Evolutionary conservation across 2,113 vertebrate genomes (phyloP).

Genomic region (Pteruthius melanotis): DNA sequence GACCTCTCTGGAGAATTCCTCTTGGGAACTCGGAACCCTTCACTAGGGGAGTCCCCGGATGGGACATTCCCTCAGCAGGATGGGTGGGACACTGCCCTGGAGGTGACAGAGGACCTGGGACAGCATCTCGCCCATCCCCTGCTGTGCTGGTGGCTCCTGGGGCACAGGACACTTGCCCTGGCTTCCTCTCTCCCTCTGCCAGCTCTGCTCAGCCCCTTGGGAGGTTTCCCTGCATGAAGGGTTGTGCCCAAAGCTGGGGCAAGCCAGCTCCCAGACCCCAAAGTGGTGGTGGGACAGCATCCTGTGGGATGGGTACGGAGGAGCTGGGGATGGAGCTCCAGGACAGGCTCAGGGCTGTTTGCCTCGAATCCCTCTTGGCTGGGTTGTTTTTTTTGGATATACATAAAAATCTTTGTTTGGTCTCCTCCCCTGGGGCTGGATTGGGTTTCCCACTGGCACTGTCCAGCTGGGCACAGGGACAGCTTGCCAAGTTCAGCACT

Average conservation of each 20-base stretch:
- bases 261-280: not conserved
- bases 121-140: not conserved
- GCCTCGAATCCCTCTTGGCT: not conserved
- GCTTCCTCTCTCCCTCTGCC: not conserved
- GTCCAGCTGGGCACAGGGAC: not conserved
- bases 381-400: not conserved
- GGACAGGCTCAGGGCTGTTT: not conserved
- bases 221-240: not conserved
- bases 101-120: not conserved
- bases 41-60: fast-evolving
- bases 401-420: conserved; percentile 4
- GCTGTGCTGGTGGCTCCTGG: not conserved
- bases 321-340: not conserved
- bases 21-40: fast-evolving
- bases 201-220: not conserved
- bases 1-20: not conserved
- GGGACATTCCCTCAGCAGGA: not conserved
- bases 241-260: not conserved
- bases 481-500: not conserved
- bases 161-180: not conserved
- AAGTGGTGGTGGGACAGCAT: not conserved
- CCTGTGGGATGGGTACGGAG: not conserved
- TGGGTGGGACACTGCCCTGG: not conserved
- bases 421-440: not conserved
- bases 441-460: conserved; percentile 49